These are phyloP conservation scores for Falco peregrinus DNA, from an alignment of 2,797 vertebrate species.

Conservation along the genomic window DNA sequence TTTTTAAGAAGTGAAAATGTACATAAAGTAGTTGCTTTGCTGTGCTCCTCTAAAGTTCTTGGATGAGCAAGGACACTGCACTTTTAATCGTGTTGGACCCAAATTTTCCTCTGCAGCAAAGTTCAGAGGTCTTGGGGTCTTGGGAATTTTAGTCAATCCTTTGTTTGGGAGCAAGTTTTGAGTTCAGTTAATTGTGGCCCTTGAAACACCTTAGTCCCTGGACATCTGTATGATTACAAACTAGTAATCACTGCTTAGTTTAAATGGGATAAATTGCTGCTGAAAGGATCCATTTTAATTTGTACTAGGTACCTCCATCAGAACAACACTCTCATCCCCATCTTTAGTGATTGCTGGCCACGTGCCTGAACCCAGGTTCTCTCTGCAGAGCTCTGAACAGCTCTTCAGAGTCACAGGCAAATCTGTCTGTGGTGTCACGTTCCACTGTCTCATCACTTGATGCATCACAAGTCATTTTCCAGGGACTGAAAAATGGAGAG, in stretches of 20 bases:
- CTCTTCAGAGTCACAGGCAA: not conserved
- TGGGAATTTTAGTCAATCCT: not conserved
- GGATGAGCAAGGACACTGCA: not conserved
- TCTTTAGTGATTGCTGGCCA: not conserved
- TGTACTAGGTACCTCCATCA: not conserved
- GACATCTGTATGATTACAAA: not conserved
- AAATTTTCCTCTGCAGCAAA: not conserved
- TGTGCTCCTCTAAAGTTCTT: not conserved
- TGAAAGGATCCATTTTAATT: not conserved
- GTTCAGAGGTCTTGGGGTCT: not conserved
- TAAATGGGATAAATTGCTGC: not conserved
- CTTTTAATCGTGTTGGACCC: not conserved
- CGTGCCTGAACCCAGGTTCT: not conserved
- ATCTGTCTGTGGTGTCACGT: not conserved
- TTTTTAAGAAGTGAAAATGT: not conserved
- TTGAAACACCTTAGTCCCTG: not conserved
- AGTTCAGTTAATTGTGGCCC: not conserved
- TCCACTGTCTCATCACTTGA: not conserved
- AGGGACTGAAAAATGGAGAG: not conserved
- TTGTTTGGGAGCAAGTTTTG: not conserved
- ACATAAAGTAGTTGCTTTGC: not conserved
- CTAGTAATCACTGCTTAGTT: not conserved
- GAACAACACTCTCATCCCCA: not conserved
- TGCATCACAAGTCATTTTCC: constrained; percentile 22
- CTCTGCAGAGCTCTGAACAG: not conserved